Evolutionary conservation across 2,113 vertebrate species (phyloP), one percentile per base, ranked within the genome.

Genomic region (Chroicocephalus ridibundus): DNA sequence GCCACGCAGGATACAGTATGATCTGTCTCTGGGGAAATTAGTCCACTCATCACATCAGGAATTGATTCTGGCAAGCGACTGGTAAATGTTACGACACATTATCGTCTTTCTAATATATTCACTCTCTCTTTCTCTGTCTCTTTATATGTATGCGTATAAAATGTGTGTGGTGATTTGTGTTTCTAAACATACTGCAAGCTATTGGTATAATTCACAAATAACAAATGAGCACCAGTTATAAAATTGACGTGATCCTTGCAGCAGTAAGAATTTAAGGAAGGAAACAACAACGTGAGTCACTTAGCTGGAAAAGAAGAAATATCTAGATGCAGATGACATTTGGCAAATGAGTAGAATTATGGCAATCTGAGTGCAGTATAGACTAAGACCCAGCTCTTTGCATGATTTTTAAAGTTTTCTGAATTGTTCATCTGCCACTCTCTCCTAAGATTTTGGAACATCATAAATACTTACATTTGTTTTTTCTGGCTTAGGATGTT

Each of bases 11-110:
- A 29, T 70, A 74, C 57, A 20, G 44, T 49, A 11, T 70, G 81
- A 88, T 93, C 54, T 94, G 51, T 88, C 74, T 90, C 71, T 91
- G 64, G 93, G 79, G 94, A 95, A 93, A 97, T 94, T 61, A 95
- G 51, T 81, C 93, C 62, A 57, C 76, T 93, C 79, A 52, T 93
- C 95, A 91, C 38, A 94, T 96, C 78, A 96, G 66, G 85, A 94
- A 84, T 47, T 88, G 92, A 86, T 91, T 91, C 74, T 86, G 86
- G 79, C 83, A 86, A 93, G 84, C 0, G 2, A 88, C 78, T 81
- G 87, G 93, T 89, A 95, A 94, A 93, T 47, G 87, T 68, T 96
- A 88, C 0, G 1, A 83, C 60, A 75, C 91, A 47, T 94, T 88
- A 85, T 81, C 87, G 32, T 89, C 85, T 90, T 87, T 57, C 52